Evolutionary conservation across 2,113 vertebrate genomes (phyloP), one percentile per base, ranked within the genome.

Genomic region (Actenoides lindsayi): DNA sequence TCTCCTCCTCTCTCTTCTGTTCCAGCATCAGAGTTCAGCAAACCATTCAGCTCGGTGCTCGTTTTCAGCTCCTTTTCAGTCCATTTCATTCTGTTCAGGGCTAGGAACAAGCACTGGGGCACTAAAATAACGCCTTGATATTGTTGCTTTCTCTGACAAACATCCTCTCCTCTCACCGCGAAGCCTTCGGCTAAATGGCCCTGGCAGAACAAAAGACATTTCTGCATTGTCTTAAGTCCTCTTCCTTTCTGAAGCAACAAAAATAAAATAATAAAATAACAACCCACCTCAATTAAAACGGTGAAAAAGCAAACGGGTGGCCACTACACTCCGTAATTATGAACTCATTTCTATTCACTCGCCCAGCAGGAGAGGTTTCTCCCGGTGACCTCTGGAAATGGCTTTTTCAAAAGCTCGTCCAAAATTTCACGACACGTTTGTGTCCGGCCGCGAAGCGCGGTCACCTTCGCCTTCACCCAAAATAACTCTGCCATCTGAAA

Each of bases 141-240:
- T 96, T 95, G 84, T 96, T 84, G 84, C 76, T 74, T 82, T 93
- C 85, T 76, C 37, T 65, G 87, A 94, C 93, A 95, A 96, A 94
- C 95, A 97, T 96, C 96, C 96, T 96, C 88, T 94, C 81, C 59
- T 82, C 92, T 92, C 82, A 44, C 92, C 77, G 81, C 79, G 81
- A 86, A 93, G 39, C 65, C 50, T 50, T 79, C 90, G 64, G 59
- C 65, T 69, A 86, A 83, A 83, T 48, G 86, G 57, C 88, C 73
- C 83, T 87, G 85, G 69, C 90, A 89, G 90, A 96, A 97, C 96
- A 97, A 97, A 97, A 93, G 95, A 53, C 76, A 63, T 93, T 96
- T 94, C 96, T 96, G 83, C 39, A 94, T 96, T 97, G 95, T 97
- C 95, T 96, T 88, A 87, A 96, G 80, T 65, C 48, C 94, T 96